Conservation (phyloP, 92 coral and sea anemone species). For the Desmophyllum pertusum region DNA sequence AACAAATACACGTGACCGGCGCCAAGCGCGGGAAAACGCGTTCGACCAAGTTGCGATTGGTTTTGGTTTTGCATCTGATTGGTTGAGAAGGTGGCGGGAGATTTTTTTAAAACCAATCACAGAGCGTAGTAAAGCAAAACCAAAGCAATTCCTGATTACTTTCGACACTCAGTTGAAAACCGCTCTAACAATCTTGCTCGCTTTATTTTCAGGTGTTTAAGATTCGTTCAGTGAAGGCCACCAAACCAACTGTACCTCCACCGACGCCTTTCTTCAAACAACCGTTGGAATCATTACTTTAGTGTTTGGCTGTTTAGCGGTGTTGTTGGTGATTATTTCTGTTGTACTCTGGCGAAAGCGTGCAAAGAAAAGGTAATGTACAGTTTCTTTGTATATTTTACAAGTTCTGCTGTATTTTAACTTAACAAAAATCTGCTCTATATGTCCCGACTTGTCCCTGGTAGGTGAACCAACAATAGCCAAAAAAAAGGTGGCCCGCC, state of each 20-base stretch:
- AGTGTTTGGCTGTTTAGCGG: slow-evolving; percentile 16
- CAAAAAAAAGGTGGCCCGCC: too few species aligned
- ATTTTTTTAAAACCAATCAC: too few species aligned
- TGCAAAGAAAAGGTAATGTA: slow-evolving; percentile 37
- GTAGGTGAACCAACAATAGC: too few species aligned
- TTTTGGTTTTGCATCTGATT: too few species aligned
- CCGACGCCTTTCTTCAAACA: slow-evolving; percentile 53
- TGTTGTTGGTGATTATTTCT: slow-evolving; percentile 41
- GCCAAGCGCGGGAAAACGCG: too few species aligned
- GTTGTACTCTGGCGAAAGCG: slow-evolving; percentile 33
- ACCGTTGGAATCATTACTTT: slow-evolving; percentile 55
- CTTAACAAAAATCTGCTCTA: too few species aligned
- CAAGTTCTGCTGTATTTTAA: too few species aligned
- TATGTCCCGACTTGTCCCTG: too few species aligned
- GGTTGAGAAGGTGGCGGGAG: too few species aligned
- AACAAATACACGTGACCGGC: too few species aligned
- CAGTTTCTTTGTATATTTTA: background rate
- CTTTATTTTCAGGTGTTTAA: slow-evolving; percentile 59
- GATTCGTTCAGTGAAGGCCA: slow-evolving; percentile 59
- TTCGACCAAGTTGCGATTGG: too few species aligned
- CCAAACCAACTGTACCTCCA: slow-evolving; percentile 56
- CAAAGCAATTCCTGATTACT: background rate
- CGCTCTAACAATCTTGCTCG: background rate
- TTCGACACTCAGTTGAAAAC: background rate
- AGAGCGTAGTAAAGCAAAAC: too few species aligned